These are phyloP conservation scores for Emydoidea blandingii DNA, from an alignment of 2,797 vertebrate genomes.

Conservation along the genomic window DNA sequence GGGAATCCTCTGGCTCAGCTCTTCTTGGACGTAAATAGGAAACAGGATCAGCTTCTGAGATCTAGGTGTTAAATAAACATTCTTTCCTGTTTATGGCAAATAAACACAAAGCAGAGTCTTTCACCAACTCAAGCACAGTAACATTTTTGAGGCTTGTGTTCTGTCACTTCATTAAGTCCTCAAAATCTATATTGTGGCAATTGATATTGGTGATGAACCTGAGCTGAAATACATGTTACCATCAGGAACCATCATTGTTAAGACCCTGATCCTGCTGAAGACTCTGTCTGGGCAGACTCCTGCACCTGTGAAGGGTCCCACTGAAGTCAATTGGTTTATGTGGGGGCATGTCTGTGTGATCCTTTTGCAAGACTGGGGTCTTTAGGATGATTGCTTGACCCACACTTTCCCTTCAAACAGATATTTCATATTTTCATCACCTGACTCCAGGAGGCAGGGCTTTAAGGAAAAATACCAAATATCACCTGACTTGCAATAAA, in stretches of 20 bases:
- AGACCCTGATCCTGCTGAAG: neutral
- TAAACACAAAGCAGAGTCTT: neutral
- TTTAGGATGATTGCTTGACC: conserved; percentile 35
- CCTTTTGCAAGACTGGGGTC: conserved; percentile 6
- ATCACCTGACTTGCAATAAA: neutral
- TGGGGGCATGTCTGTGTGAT: neutral
- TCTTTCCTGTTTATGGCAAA: conserved; percentile 11
- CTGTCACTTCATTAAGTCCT: neutral
- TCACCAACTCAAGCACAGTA: neutral
- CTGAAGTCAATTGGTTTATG: neutral
- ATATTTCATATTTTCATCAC: conserved; percentile 22
- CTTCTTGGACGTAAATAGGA: neutral
- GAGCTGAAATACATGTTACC: neutral
- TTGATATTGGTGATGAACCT: neutral
- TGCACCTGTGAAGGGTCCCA: accelerated
- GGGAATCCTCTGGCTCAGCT: neutral
- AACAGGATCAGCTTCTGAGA: conserved; percentile 7
- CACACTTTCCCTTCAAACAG: conserved; percentile 24
- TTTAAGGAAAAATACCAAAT: neutral
- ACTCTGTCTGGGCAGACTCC: neutral
- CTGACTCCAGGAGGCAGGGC: neutral
- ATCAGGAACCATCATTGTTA: neutral
- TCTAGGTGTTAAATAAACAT: neutral
- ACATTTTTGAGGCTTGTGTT: neutral
- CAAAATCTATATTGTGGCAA: neutral